Conservation (phyloP, 2,797 vertebrate species). For the Sciurus vulgaris region DNA sequence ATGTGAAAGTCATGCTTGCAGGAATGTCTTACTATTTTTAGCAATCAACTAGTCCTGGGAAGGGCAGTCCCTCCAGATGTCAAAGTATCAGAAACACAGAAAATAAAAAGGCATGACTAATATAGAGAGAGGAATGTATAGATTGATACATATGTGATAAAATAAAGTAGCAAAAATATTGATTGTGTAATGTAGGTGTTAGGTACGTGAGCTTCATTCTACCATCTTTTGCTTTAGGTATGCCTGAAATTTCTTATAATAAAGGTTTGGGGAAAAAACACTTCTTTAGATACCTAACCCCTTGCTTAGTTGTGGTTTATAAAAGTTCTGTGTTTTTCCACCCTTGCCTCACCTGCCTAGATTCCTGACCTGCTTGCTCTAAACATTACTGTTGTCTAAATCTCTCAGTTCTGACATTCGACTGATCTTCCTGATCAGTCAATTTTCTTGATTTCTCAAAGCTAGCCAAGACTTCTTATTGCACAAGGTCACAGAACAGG, state of each 20-base stretch:
- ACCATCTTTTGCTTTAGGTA: not conserved
- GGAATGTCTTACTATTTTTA: not conserved
- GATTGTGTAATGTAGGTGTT: not conserved
- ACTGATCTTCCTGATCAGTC: not conserved
- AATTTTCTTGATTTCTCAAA: not conserved
- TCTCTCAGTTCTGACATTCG: conserved; percentile 3
- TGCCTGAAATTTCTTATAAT: not conserved
- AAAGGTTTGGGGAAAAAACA: not conserved
- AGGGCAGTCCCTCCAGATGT: not conserved
- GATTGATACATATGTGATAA: not conserved
- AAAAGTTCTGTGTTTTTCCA: not conserved
- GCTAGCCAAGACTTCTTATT: not conserved
- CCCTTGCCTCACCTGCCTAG: not conserved
- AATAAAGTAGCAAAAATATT: not conserved
- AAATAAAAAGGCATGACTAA: not conserved
- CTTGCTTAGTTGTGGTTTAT: not conserved
- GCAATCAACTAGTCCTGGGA: not conserved
- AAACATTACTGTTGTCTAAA: not conserved
- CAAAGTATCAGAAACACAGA: not conserved
- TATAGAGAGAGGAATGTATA: not conserved
- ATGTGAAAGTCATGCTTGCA: not conserved
- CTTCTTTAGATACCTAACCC: not conserved
- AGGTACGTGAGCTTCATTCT: not conserved
- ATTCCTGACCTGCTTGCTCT: not conserved
- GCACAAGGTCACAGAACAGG: not conserved